phyloP scores from a whole-genome alignment of 2,113 vertebrate species.

The Paralichthys olivaceus region DNA sequence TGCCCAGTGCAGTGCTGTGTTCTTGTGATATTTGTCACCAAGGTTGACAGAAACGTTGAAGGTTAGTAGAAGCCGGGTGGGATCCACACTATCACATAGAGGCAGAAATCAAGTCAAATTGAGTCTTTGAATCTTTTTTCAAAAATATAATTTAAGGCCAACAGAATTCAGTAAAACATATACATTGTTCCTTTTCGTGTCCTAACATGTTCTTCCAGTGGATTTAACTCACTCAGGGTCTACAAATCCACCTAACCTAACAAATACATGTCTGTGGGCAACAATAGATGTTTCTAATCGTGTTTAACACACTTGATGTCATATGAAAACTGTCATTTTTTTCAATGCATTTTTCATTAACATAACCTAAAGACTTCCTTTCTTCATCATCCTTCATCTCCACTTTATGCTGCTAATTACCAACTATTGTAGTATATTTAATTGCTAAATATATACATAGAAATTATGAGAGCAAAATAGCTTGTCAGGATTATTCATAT shows the following conservation, averaged over 20 bases:
- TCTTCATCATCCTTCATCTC: neutral
- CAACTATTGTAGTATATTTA: neutral
- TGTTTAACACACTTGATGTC: too few relatives aligned
- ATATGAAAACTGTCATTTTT: too few relatives aligned
- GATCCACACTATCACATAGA: conserved; percentile 89
- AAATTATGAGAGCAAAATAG: neutral
- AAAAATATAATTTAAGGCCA: too few relatives aligned
- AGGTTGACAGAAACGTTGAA: conserved; percentile 99
- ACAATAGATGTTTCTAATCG: too few relatives aligned
- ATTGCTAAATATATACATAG: neutral
- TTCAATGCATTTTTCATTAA: neutral
- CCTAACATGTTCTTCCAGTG: too few relatives aligned
- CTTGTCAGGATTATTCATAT: conserved; percentile 5
- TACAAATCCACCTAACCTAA: too few relatives aligned
- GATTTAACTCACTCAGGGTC: too few relatives aligned
- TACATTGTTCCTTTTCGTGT: too few relatives aligned
- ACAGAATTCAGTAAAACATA: neutral
- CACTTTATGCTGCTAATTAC: neutral
- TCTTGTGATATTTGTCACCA: conserved; percentile 99
- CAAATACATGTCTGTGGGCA: too few relatives aligned
- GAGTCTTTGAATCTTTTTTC: too few relatives aligned
- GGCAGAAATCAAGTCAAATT: neutral
- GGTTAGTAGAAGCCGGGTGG: conserved; percentile 95
- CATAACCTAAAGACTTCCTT: neutral
- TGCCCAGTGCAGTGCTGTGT: conserved; percentile 98